Evolutionary conservation across 2,888 invertebrate species (phyloP), one percentile per base, ranked within the genome.

Genomic region (Pherbina coryleti): DNA sequence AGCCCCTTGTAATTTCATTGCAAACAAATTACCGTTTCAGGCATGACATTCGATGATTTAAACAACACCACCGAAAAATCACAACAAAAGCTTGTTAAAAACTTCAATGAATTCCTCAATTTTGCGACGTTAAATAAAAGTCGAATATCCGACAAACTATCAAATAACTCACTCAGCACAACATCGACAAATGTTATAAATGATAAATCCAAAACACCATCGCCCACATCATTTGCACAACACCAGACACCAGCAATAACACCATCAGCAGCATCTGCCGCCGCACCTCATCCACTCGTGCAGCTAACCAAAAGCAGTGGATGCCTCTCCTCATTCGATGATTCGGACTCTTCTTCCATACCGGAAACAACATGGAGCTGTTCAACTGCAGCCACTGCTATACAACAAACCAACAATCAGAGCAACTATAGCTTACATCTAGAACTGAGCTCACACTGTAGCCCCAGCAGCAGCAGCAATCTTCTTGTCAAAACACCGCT

Each of bases 81-180:
- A 0, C 90, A 86, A 49, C 90, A 91, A 51, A 90, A 89, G 74
- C 90, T 92, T 11, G 95, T 96, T 3, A 95, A 94, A 89, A 96
- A 96, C 88, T 91, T 96, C 53, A 96, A 96, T 85, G 96, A 96
- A 89, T 96, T 96, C 87, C 91, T 96, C 0, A 95, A 94, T 85
- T 94, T 96, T 84, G 93, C 95, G 0, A 91, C 93, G 2, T 91
- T 92, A 1, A 94, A 92, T 86, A 94, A 93, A 88, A 92, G 89
- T 84, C 92, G 91, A 81, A 90, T 91, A 60, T 91, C 91, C 3
- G 87, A 89, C 82, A 86, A 85, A 17, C 79, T 86, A 53, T 77
- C 82, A 17, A 82, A 49, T 11, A 81, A 76, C 22, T 60, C 37
- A 44, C 22, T 60, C 5, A 78, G 25, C 69, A 64, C 64, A n/a